Percentiles rank a stretch among this genome's conserved stretches.
phyloP scores from a whole-genome alignment of 1,140 invertebrate species.

The Procambarus clarkii region DNA sequence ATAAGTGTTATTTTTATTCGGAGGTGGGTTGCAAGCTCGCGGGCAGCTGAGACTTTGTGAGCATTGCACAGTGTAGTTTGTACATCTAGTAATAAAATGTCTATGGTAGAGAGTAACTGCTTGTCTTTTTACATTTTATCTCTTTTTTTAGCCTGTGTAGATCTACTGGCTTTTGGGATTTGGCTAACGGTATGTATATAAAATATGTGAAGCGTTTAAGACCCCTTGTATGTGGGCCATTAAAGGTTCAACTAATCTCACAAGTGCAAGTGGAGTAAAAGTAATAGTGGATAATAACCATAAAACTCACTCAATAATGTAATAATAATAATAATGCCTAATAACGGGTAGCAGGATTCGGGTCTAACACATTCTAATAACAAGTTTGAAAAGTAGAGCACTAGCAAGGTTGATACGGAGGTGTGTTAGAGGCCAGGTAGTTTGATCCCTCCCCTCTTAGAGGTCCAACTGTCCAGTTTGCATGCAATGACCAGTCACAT shows the following conservation, averaged over 20 bases:
- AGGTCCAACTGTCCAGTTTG: slow-evolving; percentile 49
- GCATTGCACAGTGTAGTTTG: slow-evolving; percentile 67
- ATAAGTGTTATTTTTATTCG: slow-evolving; percentile 54
- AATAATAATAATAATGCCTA: slow-evolving; percentile 46
- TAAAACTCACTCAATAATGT: slow-evolving; percentile 12
- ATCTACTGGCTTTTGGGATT: slow-evolving; percentile 64
- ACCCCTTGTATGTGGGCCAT: slow-evolving; percentile 36
- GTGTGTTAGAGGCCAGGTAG: slow-evolving; percentile 26
- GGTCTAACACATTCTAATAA: slow-evolving; percentile 38
- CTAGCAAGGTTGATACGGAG: slow-evolving; percentile 22
- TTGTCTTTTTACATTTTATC: slow-evolving; percentile 67
- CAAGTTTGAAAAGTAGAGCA: slow-evolving; percentile 36
- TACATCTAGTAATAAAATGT: slow-evolving; percentile 68
- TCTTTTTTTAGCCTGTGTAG: slow-evolving; percentile 63
- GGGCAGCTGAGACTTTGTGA: slow-evolving; percentile 57
- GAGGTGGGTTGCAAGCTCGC: slow-evolving; percentile 42
- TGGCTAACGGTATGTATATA: slow-evolving; percentile 61
- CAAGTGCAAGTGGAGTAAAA: slow-evolving; percentile 36
- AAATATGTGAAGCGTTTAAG: slow-evolving; percentile 25
- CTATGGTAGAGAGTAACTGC: slow-evolving; percentile 66
- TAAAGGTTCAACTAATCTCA: slow-evolving; percentile 52
- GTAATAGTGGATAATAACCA: slow-evolving; percentile 50
- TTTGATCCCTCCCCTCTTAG: slow-evolving; percentile 12
- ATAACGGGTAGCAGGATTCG: slow-evolving; percentile 49
- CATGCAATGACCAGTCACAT: slow-evolving; percentile 40